These are phyloP conservation scores for Apamea epomidion DNA, from an alignment of 2,888 invertebrate species.

Conservation along the genomic window DNA sequence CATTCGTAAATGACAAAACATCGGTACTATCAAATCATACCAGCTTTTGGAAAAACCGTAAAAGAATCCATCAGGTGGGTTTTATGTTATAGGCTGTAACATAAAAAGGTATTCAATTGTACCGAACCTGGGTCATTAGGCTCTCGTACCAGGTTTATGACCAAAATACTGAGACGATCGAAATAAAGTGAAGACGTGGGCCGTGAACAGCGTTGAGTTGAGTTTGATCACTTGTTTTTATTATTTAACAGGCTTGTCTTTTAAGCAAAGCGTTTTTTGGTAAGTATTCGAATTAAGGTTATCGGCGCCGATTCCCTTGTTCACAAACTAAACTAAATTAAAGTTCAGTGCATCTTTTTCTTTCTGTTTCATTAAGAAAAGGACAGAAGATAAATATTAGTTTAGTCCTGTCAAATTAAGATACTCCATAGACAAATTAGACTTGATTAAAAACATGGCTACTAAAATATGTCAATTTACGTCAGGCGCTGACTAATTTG, in stretches of 20 bases:
- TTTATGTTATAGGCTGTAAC: slow-evolving; percentile 56
- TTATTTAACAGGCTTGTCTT: slow-evolving; percentile 20
- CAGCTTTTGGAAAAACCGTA: slow-evolving; percentile 43
- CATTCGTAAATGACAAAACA: slow-evolving; percentile 41
- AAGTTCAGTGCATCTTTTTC: no score
- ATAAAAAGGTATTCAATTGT: slow-evolving; percentile 56
- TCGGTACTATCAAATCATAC: slow-evolving; percentile 51
- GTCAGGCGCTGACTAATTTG: no score
- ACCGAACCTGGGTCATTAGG: slow-evolving; percentile 59
- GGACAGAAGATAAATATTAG: no score
- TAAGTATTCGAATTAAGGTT: neutral
- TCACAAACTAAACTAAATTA: no score
- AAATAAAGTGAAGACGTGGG: slow-evolving; percentile 56
- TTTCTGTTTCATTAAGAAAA: no score
- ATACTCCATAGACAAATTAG: no score
- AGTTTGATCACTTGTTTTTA: slow-evolving; percentile 36
- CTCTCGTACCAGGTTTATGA: slow-evolving; percentile 51
- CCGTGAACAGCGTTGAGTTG: slow-evolving; percentile 23
- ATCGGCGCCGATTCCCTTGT: no score
- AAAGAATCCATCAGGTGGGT: slow-evolving; percentile 60
- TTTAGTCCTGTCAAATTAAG: no score
- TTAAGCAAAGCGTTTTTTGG: neutral
- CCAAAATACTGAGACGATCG: slow-evolving; percentile 52
- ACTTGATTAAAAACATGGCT: no score
- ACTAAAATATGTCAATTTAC: no score